Percentiles rank a stretch among this genome's conserved stretches.
phyloP scores from a whole-genome alignment of 2,113 vertebrate genomes.

The Myotis brandtii region DNA sequence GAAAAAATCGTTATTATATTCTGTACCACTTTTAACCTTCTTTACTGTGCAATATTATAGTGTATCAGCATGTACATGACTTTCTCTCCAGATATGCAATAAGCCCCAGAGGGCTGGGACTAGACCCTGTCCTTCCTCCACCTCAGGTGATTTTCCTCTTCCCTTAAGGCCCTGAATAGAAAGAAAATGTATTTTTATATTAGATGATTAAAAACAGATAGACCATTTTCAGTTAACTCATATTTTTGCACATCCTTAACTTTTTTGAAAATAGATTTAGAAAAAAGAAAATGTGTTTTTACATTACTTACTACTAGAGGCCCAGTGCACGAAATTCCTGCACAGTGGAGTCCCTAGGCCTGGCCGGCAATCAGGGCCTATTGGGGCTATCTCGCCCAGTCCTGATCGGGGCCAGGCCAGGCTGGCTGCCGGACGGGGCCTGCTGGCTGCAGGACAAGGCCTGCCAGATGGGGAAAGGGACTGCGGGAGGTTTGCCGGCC shows the following conservation, averaged over 20 bases:
- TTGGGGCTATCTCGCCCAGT: too few relatives aligned
- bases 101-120: neutral
- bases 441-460: too few relatives aligned
- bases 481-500: too few relatives aligned
- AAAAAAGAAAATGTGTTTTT: neutral
- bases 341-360: too few relatives aligned
- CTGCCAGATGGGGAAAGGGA: too few relatives aligned
- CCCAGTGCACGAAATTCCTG: too few relatives aligned
- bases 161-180: neutral
- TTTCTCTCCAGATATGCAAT: neutral
- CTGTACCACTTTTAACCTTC: neutral
- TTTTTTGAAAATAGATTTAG: slow-evolving; percentile 38
- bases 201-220: neutral
- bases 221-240: neutral
- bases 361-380: too few relatives aligned
- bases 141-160: neutral
- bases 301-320: neutral
- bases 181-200: neutral
- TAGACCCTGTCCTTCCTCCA: neutral
- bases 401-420: too few relatives aligned
- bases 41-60: neutral
- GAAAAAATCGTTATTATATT: neutral
- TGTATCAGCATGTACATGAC: neutral
- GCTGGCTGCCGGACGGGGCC: too few relatives aligned
- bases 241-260: slow-evolving; percentile 30